Conservation (phyloP, 2,888 invertebrate genomes). For the Glaucopsyche alexis region DNA sequence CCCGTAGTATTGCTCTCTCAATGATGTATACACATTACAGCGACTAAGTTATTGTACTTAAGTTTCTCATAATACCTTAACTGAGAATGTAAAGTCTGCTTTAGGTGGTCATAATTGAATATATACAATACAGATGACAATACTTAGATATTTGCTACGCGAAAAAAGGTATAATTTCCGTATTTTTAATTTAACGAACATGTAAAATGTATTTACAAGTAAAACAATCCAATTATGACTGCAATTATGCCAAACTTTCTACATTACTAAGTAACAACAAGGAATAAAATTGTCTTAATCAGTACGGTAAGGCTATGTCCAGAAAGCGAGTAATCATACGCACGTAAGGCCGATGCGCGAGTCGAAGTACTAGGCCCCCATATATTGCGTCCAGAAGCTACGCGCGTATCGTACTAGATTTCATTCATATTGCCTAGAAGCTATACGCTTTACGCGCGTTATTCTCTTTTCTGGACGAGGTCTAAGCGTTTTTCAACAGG, state of each 20-base stretch:
- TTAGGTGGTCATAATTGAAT: neutral
- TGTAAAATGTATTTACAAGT: neutral
- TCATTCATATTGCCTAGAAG: too few relatives aligned
- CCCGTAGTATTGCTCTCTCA: slow-evolving; percentile 7
- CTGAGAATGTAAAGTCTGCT: neutral
- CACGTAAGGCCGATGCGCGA: too few relatives aligned
- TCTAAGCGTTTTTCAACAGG: too few relatives aligned
- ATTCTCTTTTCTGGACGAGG: too few relatives aligned
- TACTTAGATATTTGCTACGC: slow-evolving; percentile 7
- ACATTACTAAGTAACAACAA: too few relatives aligned
- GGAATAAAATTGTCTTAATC: neutral
- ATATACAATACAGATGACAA: neutral
- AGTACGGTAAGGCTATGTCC: too few relatives aligned
- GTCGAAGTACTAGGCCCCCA: too few relatives aligned
- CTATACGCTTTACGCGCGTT: too few relatives aligned
- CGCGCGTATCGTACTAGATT: too few relatives aligned
- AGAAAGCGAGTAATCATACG: too few relatives aligned
- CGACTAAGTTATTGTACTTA: slow-evolving; percentile 6
- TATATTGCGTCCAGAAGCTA: too few relatives aligned
- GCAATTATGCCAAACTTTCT: neutral
- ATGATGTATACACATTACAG: slow-evolving; percentile 5
- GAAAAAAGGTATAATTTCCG: neutral
- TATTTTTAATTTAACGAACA: neutral
- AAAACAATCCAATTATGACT: neutral
- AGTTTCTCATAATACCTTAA: neutral